phyloP scores from a whole-genome alignment of 2,113 vertebrate species.

The Sphyrna mokarran region DNA sequence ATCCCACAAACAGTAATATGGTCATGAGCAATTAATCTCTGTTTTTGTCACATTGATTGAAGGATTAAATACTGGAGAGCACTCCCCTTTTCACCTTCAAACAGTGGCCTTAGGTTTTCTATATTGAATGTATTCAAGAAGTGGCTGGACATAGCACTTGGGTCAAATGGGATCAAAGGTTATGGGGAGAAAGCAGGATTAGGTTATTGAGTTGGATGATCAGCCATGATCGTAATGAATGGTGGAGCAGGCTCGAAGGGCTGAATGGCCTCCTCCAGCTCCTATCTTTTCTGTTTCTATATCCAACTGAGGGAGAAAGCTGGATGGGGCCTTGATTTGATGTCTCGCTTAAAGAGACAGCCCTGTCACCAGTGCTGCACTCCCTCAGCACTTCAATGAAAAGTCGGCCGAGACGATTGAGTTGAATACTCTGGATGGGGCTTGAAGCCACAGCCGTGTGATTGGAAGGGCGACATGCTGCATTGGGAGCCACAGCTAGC shows the following conservation, averaged over 20 bases:
- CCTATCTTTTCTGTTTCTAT: not conserved
- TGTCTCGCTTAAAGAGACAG: not conserved
- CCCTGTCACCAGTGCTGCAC: not conserved
- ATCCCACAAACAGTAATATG: not conserved
- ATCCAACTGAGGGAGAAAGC: not conserved
- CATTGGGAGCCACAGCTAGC: no score
- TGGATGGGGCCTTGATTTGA: not conserved
- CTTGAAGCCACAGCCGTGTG: not conserved
- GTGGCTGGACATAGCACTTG: no score
- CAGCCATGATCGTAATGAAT: no score
- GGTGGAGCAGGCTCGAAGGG: no score
- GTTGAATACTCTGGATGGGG: not conserved
- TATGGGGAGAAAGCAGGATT: no score
- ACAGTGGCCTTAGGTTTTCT: no score
- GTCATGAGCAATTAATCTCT: not conserved
- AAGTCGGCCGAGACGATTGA: not conserved
- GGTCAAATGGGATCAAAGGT: no score
- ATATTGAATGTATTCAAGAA: no score
- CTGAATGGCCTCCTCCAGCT: no score
- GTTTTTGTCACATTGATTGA: not conserved
- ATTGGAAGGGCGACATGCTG: not conserved
- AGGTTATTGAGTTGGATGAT: no score
- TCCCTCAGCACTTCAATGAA: not conserved
- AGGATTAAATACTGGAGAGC: not conserved
- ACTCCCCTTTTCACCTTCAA: no score